Evolutionary conservation across 2,113 vertebrate species (phyloP), one percentile per base, ranked within the genome.

Genomic region (Podarcis raffonei): DNA sequence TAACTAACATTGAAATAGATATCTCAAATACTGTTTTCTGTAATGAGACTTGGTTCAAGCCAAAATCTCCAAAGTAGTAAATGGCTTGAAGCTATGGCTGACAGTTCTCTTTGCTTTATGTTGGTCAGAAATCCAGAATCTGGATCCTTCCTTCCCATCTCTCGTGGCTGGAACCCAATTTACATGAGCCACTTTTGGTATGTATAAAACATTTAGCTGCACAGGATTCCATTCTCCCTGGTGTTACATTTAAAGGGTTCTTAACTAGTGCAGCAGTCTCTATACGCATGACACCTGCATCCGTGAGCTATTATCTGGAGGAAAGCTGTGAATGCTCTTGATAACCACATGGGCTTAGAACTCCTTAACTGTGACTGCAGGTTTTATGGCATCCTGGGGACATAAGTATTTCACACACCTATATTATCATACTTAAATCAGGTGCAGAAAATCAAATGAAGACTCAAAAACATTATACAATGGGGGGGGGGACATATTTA

Each of bases 31-130:
- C 48, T 77, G 32, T 69, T 77, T 66, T 83, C 87, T 88, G 79
- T 88, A 71, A 84, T 71, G 89, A 94, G 57, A 76, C 57, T 68
- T 65, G 72, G 3, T 1, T 91, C n/a, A 27, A 77, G 57, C 30
- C n/a, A 53, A 27, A 66, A 72, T 65, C 66, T 87, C 76, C 75
- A 65, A 9, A 6, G 57, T 8, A 1, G 79, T 77, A 75, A 22
- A 16, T 88, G 71, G 86, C 68, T 74, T 71, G 42, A 91, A 90
- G 71, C 37, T 42, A 25, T 5, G 1, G 8, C 8, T 71, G 57
- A 22, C 71, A 75, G 13, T 59, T n/a, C 13, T 85, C 15, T 27
- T 39, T 76, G 15, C 32, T 77, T 76, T 30, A 18, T 42, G 4
- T 25, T 77, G 80, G 42, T 53, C 48, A 27, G n/a, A 15, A 35